Percentiles rank a stretch among this genome's conserved stretches.
These are phyloP conservation scores for Motacilla tschutschensis DNA, from an alignment of 2,113 vertebrate genomes.

Conservation along the genomic window DNA sequence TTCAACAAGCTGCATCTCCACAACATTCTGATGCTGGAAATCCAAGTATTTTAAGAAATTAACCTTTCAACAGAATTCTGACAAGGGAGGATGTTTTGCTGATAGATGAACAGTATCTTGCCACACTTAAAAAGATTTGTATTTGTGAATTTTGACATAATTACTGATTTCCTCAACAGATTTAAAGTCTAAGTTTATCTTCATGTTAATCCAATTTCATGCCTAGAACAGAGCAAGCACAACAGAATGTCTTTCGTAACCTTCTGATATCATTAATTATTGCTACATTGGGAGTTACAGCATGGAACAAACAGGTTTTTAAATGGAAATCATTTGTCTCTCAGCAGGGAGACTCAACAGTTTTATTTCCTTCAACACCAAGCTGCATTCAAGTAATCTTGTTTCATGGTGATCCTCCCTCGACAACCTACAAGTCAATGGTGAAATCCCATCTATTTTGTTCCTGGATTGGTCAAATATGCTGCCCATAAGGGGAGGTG, in stretches of 20 bases:
- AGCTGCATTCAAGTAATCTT: conserved; percentile 45
- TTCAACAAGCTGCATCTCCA: neutral
- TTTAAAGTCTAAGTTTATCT: conserved; percentile 66
- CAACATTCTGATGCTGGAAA: neutral
- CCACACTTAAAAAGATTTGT: conserved; percentile 45
- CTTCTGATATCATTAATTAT: conserved; percentile 81
- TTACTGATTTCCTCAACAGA: conserved; percentile 71
- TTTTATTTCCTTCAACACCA: conserved; percentile 68
- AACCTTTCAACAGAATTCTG: neutral
- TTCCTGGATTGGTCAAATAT: conserved; percentile 53
- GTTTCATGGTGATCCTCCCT: conserved; percentile 54
- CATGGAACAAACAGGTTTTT: conserved; percentile 76
- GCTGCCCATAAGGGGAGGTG: conserved; percentile 53
- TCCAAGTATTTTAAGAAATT: conserved; percentile 8
- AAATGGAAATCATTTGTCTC: conserved; percentile 83
- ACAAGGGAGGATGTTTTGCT: neutral
- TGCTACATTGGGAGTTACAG: conserved; percentile 75
- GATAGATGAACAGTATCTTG: neutral
- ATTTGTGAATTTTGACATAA: conserved; percentile 62
- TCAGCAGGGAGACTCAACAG: conserved; percentile 72
- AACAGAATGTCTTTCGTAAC: conserved; percentile 70
- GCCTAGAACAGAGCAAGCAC: conserved; percentile 65
- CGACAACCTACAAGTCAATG: conserved; percentile 38
- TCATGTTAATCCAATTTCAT: conserved; percentile 79
- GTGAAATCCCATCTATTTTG: conserved; percentile 56